Evolutionary conservation across 2,888 invertebrate species (phyloP).

Genomic region (Cephus rjabovi): DNA sequence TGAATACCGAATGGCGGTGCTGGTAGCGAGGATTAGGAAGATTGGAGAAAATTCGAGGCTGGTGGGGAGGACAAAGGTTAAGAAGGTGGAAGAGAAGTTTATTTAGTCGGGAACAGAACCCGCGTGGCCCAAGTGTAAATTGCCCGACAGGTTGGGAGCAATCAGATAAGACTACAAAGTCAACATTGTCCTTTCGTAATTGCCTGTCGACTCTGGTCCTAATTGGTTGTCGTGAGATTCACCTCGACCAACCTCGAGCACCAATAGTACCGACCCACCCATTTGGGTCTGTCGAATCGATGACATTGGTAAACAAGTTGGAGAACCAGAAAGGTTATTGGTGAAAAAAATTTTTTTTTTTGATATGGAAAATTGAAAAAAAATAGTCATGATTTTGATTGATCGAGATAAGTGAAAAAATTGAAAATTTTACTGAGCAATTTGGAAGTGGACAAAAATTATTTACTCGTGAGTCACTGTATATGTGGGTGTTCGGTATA

Average conservation of each 20-base stretch:
- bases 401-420: not conserved
- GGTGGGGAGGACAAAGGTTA: not conserved
- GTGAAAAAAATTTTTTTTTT: not conserved
- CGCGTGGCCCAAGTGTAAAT: slow-evolving; percentile 24
- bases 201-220: slow-evolving; percentile 30
- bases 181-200: slow-evolving; percentile 43
- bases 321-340: not conserved
- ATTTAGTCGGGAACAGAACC: not conserved
- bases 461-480: not conserved
- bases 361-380: not conserved
- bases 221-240: slow-evolving; percentile 35
- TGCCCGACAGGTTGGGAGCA: slow-evolving; percentile 22
- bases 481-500: not conserved
- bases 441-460: not conserved
- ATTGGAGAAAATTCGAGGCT: not conserved
- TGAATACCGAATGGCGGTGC: not conserved
- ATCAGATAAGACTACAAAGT: slow-evolving; percentile 46
- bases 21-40: not conserved
- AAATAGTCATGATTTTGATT: not conserved
- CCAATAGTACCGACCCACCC: slow-evolving; percentile 3
- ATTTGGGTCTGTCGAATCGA: slow-evolving; percentile 29
- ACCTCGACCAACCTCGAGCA: slow-evolving; percentile 2
- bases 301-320: slow-evolving; percentile 26
- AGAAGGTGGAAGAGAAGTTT: slow-evolving; percentile 7
- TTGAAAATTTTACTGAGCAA: not conserved